These are phyloP conservation scores for Cheilosia variabilis DNA, from an alignment of 2,888 invertebrate species.

Conservation along the genomic window DNA sequence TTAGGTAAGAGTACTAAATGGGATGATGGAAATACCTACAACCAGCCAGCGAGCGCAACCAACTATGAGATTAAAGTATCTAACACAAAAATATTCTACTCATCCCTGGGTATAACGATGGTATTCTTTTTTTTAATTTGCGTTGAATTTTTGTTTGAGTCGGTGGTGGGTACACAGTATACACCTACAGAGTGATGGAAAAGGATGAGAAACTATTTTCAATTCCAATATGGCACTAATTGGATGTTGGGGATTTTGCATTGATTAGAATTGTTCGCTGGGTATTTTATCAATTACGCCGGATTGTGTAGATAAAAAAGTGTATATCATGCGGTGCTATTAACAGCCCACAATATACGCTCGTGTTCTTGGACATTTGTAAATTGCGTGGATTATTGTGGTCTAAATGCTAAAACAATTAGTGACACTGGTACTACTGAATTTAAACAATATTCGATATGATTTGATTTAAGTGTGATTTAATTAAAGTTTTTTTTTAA, in stretches of 20 bases:
- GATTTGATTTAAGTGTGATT: too few relatives aligned
- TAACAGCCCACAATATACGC: not conserved
- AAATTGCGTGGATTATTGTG: conserved; percentile 11
- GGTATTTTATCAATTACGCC: conserved; percentile 39
- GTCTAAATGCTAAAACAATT: too few relatives aligned
- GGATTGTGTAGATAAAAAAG: not conserved
- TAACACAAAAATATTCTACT: not conserved
- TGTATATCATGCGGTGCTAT: not conserved
- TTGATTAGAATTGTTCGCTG: conserved; percentile 27
- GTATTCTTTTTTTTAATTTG: not conserved
- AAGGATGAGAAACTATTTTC: not conserved
- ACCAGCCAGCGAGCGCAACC: not conserved
- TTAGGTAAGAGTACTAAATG: not conserved
- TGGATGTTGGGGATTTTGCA: conserved; percentile 21
- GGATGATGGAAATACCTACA: not conserved
- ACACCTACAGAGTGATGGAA: too few relatives aligned
- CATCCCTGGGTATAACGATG: not conserved
- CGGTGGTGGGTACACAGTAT: too few relatives aligned
- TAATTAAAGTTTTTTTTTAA: too few relatives aligned
- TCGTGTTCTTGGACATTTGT: conserved; percentile 2
- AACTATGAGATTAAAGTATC: not conserved
- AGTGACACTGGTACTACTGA: too few relatives aligned
- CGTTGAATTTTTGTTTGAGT: too few relatives aligned
- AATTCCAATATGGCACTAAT: conserved; percentile 44
- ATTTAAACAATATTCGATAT: too few relatives aligned